Conservation (phyloP, 2,888 invertebrate genomes). For the Sesia bembeciformis region DNA sequence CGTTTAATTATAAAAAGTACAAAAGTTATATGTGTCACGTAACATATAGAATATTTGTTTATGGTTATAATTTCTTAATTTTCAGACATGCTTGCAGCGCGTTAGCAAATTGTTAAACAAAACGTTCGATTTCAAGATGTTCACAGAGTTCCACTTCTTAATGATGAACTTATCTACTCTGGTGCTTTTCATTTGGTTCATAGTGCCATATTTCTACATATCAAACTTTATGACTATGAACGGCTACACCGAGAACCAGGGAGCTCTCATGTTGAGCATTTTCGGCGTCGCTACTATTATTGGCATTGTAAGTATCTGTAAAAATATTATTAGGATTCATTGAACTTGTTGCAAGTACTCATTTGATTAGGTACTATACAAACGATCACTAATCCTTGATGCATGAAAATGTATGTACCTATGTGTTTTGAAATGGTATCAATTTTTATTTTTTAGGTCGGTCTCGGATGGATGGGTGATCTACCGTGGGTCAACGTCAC, state of each 20-base stretch:
- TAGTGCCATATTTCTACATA: constrained; percentile 95
- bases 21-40: background rate
- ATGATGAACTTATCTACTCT: constrained; percentile 92
- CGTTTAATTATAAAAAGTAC: background rate
- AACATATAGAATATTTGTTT: background rate
- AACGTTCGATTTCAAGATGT: constrained; percentile 88
- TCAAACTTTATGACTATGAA: constrained; percentile 81
- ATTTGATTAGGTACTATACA: too few relatives aligned
- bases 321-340: too few relatives aligned
- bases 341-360: too few relatives aligned
- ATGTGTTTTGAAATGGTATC: background rate
- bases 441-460: constrained; percentile 67
- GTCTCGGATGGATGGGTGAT: constrained; percentile 93
- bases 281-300: constrained; percentile 93
- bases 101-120: constrained; percentile 78
- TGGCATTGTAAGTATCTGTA: constrained; percentile 81
- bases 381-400: too few relatives aligned
- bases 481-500: constrained; percentile 88
- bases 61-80: constrained; percentile 15
- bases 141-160: constrained; percentile 85
- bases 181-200: constrained; percentile 93
- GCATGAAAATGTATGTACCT: background rate
- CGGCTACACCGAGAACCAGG: constrained; percentile 79
- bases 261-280: constrained; percentile 85
- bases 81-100: constrained; percentile 83